Evolutionary conservation across 37 sponge, comb jelly and placozoan genomes (phyloP).

Genomic region (Chondrilla cf. caribensis): DNA sequence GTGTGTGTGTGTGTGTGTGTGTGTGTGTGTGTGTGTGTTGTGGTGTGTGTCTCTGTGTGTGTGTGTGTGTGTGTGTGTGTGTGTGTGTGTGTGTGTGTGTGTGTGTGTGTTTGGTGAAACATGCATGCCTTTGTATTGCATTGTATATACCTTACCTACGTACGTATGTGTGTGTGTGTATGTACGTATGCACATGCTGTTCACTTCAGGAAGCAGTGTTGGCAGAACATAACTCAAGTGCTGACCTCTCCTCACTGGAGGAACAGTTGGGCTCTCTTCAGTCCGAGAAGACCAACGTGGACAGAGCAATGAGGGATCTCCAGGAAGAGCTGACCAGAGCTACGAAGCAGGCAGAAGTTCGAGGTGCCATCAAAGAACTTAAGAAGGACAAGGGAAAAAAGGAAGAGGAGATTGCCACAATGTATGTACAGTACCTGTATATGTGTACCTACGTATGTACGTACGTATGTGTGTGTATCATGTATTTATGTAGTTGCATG

Average conservation of each 20-base stretch:
- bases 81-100: too few species aligned
- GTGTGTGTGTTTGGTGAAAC: too few species aligned
- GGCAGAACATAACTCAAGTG: slow-evolving; percentile 28
- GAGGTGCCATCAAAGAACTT: slow-evolving; percentile 74
- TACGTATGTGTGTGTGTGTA: too few species aligned
- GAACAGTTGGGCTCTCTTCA: slow-evolving; percentile 4
- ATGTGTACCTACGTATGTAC: neutral
- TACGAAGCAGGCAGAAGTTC: slow-evolving; percentile 54
- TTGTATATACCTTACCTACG: too few species aligned
- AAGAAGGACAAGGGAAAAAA: slow-evolving; percentile 45
- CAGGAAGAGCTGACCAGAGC: slow-evolving; percentile 62
- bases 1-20: neutral
- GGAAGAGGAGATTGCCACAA: slow-evolving; percentile 38
- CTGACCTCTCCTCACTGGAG: slow-evolving; percentile 51
- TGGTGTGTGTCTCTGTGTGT: too few species aligned
- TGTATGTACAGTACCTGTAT: neutral
- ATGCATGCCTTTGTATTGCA: too few species aligned
- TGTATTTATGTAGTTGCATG: too few species aligned
- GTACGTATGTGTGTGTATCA: too few species aligned
- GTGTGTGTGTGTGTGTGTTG: too few species aligned
- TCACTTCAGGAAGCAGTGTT: slow-evolving; percentile 46
- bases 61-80: too few species aligned
- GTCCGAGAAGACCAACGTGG: slow-evolving; percentile 42
- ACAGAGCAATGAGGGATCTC: slow-evolving; percentile 21
- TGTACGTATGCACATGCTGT: too few species aligned